Base-by-base conservation (phyloP, 2,797 vertebrate species). In the Hemitrygon akajei region DNA sequence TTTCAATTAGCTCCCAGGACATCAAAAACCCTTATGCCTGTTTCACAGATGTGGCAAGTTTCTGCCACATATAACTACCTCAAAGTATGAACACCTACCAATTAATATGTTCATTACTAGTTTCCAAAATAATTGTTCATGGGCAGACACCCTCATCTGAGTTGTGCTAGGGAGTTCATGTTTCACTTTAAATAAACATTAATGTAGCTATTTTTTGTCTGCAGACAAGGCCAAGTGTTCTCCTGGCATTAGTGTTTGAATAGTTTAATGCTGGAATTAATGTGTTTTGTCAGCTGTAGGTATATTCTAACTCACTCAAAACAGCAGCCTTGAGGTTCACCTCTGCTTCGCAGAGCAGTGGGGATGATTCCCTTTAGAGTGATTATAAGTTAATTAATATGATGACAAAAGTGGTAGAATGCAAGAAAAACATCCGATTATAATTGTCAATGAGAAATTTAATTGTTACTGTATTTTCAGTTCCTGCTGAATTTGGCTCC, bases 241-340 rank as follows among this genome's bases (percentile, higher is more conserved):
- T 30, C 27, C 25, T 58, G 47, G 47, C 40, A 30, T 56, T 14
- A 58, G 10, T 84, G 81, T 58, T 84, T 84, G 22, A 58, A 84
- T 27, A 9, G 16, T 89, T 89, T 89, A 9, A 66, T 66, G 30
- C 30, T 89, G 60, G 16, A 16, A 66, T 89, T 66, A 86, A 66
- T 89, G 34, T 66, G 84, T 66, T 89, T 89, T 89, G 84, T 89
- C 58, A 89, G 58, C 84, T 89, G 30, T 66, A 16, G 30, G 58
- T 66, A 66, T 66, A 60, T n/a, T 89, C 4, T n/a, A 7, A 63
- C 5, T 89, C 30, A 66, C n/a, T 34, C 34, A 47, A 66, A 16
- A 89, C 58, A 66, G 60, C 30, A 60, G 5, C 84, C 7, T 47
- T 30, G 30, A 18, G 5, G 58, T 60, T 63, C 58, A 9, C 10